These are phyloP conservation scores for Chlorops oryzae DNA, from an alignment of 1,140 invertebrate genomes.

Conservation along the genomic window DNA sequence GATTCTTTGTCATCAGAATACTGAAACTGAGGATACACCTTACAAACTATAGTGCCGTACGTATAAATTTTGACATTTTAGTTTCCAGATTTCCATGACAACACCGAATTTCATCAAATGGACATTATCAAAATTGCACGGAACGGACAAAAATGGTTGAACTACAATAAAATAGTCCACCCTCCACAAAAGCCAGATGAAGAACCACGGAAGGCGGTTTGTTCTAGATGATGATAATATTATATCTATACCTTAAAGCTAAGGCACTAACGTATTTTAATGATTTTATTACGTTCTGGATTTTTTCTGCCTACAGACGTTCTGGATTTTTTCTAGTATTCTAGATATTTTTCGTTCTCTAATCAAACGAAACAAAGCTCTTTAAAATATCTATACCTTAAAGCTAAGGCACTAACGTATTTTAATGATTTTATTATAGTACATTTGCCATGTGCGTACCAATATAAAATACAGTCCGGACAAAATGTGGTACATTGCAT, in stretches of 20 bases:
- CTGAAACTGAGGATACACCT: no score
- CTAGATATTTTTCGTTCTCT: neutral
- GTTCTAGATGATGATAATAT: conserved; percentile 27
- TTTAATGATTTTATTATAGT: conserved; percentile 57
- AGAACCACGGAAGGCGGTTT: conserved; percentile 73
- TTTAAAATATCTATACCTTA: neutral
- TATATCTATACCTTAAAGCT: neutral
- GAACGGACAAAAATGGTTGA: conserved; percentile 53
- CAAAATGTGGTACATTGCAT: conserved; percentile 88
- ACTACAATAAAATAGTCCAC: conserved; percentile 69
- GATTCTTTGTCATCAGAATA: no score
- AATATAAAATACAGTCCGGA: conserved; percentile 86
- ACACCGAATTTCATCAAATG: no score
- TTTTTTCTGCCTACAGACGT: neutral
- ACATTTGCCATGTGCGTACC: conserved; percentile 71
- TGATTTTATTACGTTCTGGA: conserved; percentile 44
- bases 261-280: conserved; percentile 5
- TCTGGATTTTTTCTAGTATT: neutral
- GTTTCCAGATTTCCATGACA: no score
- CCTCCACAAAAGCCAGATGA: conserved; percentile 71
- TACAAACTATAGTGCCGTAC: no score
- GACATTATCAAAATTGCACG: no score
- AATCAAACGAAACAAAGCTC: neutral
- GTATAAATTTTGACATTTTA: no score
- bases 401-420: neutral